Conservation (phyloP, 2,113 vertebrate genomes). For the Oophaga pumilio region DNA sequence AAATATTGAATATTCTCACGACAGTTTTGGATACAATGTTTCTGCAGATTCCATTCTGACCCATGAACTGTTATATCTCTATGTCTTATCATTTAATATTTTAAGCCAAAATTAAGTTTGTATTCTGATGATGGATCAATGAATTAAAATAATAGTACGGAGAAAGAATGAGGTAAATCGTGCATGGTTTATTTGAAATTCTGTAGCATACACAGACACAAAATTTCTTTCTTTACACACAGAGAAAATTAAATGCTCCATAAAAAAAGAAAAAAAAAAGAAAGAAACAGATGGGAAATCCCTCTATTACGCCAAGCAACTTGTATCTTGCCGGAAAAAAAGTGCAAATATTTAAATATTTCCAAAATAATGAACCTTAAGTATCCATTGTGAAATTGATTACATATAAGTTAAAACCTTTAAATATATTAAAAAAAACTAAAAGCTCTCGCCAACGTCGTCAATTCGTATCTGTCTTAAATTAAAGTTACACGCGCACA, state of each 20-base stretch:
- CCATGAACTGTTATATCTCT: not conserved
- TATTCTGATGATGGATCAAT: not conserved
- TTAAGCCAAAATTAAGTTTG: not conserved
- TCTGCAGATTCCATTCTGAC: not conserved
- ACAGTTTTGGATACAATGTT: not conserved
- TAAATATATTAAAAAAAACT: conserved; percentile 30
- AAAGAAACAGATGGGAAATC: conserved; percentile 62
- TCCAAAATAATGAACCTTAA: conserved; percentile 52
- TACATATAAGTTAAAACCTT: conserved; percentile 55
- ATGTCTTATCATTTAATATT: not conserved
- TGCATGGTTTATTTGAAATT: conserved; percentile 92
- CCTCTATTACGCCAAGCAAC: conserved; percentile 60
- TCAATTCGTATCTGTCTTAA: conserved; percentile 7
- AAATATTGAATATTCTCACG: no score
- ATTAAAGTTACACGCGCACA: conserved; percentile 48
- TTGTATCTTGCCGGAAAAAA: conserved; percentile 71
- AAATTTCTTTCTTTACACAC: conserved; percentile 74
- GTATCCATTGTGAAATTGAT: conserved; percentile 40
- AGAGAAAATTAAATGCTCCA: conserved; percentile 81
- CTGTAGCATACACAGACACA: conserved; percentile 89
- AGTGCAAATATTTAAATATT: conserved; percentile 75
- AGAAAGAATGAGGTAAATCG: conserved; percentile 83
- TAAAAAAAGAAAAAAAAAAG: conserved; percentile 65
- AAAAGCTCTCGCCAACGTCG: conserved; percentile 35
- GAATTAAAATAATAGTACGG: conserved; percentile 18